Percentiles rank a stretch among this genome's conserved stretches.
Conservation (phyloP, 2,888 invertebrate genomes). For the Oligia strigilis region DNA sequence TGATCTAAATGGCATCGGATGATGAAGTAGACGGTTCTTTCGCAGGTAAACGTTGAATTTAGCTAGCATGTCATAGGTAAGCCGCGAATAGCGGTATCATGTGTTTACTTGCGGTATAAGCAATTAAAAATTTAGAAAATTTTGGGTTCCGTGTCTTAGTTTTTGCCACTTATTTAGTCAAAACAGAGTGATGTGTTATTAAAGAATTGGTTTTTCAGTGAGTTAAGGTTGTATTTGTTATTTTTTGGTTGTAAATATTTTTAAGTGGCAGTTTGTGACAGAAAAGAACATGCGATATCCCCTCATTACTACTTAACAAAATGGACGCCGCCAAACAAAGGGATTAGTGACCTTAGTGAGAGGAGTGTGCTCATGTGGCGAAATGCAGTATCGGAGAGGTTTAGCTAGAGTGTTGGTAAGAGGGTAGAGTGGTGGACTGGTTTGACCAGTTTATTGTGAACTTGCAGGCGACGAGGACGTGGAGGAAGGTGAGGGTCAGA, state of each 20-base stretch:
- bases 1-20: conserved; percentile 94
- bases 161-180: conserved; percentile 61
- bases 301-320: conserved; percentile 94
- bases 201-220: conserved; percentile 68
- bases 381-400: conserved; percentile 74
- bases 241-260: conserved; percentile 89
- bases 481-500: conserved; percentile 92
- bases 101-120: conserved; percentile 90
- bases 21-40: conserved; percentile 96
- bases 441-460: conserved; percentile 85
- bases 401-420: conserved; percentile 76
- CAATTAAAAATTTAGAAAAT: conserved; percentile 89
- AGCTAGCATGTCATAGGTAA: conserved; percentile 91
- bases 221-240: conserved; percentile 81
- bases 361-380: conserved; percentile 82
- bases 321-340: conserved; percentile 95
- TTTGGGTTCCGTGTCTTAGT: conserved; percentile 73
- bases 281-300: conserved; percentile 92
- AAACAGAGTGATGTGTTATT: conserved; percentile 65
- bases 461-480: conserved; percentile 93
- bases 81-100: conserved; percentile 91
- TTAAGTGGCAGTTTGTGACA: conserved; percentile 90
- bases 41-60: conserved; percentile 93
- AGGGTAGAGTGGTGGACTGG: conserved; percentile 77
- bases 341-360: conserved; percentile 92